These are phyloP conservation scores for Ophthalmolycus amberensis DNA, from an alignment of 2,113 vertebrate species.

Conservation along the genomic window DNA sequence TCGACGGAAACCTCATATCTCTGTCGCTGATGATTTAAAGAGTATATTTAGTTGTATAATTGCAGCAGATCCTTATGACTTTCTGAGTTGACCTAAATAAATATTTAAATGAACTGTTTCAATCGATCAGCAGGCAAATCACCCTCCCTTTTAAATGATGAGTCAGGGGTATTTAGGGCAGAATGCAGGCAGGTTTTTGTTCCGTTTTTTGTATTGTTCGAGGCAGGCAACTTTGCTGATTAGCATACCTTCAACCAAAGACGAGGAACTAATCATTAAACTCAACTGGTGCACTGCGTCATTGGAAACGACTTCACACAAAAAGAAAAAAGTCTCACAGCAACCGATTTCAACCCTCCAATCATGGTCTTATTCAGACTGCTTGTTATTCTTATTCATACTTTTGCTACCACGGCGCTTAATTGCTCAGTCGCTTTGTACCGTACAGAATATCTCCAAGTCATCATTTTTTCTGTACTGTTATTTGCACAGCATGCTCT, in stretches of 20 bases:
- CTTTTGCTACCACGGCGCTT: neutral
- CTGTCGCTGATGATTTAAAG: constrained; percentile 8
- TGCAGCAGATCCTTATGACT: neutral
- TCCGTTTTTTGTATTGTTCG: neutral
- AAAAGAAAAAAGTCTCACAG: neutral
- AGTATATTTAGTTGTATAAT: neutral
- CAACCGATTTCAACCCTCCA: neutral
- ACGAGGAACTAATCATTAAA: constrained; percentile 1
- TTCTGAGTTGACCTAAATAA: neutral
- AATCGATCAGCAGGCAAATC: neutral
- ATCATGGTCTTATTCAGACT: constrained; percentile 8
- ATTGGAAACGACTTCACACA: neutral
- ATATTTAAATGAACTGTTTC: neutral
- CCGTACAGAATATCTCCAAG: neutral
- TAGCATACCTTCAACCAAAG: neutral
- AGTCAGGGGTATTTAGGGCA: neutral
- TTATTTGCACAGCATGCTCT: neutral
- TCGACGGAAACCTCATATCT: neutral
- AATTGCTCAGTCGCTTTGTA: neutral
- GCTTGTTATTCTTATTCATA: neutral
- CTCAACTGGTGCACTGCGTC: neutral
- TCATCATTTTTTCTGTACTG: neutral
- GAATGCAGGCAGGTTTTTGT: neutral
- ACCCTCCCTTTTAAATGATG: neutral
- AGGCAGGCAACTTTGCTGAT: neutral